Evolutionary conservation across 2,113 vertebrate species (phyloP).

Genomic region (Macquaria australasica): DNA sequence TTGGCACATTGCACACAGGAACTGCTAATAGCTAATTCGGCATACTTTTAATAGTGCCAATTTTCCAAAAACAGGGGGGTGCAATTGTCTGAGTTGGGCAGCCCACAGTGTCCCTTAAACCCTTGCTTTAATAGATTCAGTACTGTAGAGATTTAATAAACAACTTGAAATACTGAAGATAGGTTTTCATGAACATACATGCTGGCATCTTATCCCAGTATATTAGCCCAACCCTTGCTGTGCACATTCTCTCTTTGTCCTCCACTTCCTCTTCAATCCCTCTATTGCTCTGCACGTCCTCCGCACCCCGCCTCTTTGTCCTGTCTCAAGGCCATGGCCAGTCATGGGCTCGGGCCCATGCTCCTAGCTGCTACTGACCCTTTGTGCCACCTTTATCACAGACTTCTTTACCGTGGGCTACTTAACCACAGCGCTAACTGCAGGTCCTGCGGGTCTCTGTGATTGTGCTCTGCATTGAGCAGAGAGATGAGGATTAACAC

Average conservation of each 20-base stretch:
- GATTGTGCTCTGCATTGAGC: conserved; percentile 84
- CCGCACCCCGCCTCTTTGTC: conserved; percentile 57
- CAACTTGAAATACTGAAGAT: conserved; percentile 19
- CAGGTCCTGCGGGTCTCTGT: conserved; percentile 81
- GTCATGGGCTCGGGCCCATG: conserved; percentile 59
- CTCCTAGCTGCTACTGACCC: conserved; percentile 77
- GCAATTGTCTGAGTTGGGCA: neutral
- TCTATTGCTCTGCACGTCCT: conserved; percentile 47
- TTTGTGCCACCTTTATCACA: conserved; percentile 82
- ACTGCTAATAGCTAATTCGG: neutral
- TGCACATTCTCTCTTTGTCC: conserved; percentile 58
- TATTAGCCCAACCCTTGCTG: conserved; percentile 58
- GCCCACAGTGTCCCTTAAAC: neutral
- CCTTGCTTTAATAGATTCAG: neutral
- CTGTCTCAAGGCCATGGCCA: conserved; percentile 71
- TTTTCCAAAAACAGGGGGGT: neutral
- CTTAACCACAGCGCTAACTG: conserved; percentile 83
- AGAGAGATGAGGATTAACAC: conserved; percentile 86
- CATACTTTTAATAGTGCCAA: neutral
- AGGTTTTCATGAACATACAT: conserved; percentile 29
- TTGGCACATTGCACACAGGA: neutral
- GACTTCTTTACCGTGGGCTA: conserved; percentile 79
- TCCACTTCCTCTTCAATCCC: conserved; percentile 63
- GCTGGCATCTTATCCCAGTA: conserved; percentile 31
- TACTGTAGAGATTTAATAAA: conserved; percentile 7